A percentile compares a stretch with the other conserved stretches of the same genome.
Conservation (phyloP, 2,113 vertebrate species). For the Empidonax traillii region DNA sequence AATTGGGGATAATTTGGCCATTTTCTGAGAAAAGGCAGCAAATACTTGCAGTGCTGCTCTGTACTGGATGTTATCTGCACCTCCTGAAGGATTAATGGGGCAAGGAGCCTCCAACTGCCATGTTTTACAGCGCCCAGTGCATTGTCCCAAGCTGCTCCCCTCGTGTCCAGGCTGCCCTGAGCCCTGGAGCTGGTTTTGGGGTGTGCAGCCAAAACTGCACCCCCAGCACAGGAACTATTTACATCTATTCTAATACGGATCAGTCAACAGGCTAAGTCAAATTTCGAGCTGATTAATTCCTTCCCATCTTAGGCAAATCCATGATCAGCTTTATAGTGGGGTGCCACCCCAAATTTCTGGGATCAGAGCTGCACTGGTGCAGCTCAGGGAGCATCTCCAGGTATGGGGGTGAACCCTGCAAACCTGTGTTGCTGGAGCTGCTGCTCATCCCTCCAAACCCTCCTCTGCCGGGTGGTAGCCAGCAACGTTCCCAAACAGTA, state of each 20-base stretch:
- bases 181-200: neutral
- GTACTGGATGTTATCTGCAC: neutral
- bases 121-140: fast-evolving
- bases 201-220: fast-evolving
- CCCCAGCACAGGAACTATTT: neutral
- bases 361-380: neutral
- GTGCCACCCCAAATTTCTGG: neutral
- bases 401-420: neutral
- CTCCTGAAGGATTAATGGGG: neutral
- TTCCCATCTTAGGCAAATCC: fast-evolving
- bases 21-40: neutral
- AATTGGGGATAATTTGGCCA: neutral
- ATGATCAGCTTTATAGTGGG: fast-evolving
- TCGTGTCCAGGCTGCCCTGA: neutral
- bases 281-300: neutral
- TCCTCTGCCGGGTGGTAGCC: neutral
- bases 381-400: neutral
- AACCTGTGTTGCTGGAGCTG: neutral
- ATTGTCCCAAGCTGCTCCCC: neutral
- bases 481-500: neutral
- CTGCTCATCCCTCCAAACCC: neutral
- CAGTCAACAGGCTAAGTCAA: fast-evolving
- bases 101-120: neutral
- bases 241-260: neutral
- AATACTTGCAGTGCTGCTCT: fast-evolving